Percentiles rank a stretch among this genome's conserved stretches.
Conservation (phyloP, 1,140 invertebrate species). For the Papilio dardanus region DNA sequence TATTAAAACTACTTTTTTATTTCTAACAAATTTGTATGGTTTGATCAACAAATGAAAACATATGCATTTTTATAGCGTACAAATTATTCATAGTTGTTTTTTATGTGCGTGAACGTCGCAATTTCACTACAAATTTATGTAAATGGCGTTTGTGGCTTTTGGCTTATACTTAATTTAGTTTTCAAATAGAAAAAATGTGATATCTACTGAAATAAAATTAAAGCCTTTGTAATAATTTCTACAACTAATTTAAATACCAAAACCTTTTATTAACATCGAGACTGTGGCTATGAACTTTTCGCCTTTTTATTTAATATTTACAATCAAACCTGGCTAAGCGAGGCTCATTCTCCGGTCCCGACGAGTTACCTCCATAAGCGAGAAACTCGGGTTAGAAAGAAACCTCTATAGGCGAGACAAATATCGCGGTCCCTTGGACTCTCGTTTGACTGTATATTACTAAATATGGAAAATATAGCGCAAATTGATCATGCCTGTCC, state of each 20-base stretch:
- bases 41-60: constrained; percentile 9
- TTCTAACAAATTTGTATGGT: background rate
- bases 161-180: constrained; percentile 16
- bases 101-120: constrained; percentile 23
- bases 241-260: too few relatives aligned
- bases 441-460: too few relatives aligned
- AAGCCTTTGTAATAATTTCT: too few relatives aligned
- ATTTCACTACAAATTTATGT: constrained; percentile 15
- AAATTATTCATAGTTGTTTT: constrained; percentile 28
- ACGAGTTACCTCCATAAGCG: too few relatives aligned
- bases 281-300: background rate
- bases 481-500: background rate
- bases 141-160: constrained; percentile 11
- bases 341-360: too few relatives aligned
- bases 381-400: too few relatives aligned
- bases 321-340: too few relatives aligned
- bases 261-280: too few relatives aligned
- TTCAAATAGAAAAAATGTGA: background rate
- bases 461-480: background rate
- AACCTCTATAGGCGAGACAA: too few relatives aligned
- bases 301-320: too few relatives aligned
- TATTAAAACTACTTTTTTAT: background rate
- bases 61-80: constrained; percentile 20
- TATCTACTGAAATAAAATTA: background rate
- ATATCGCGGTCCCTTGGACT: too few relatives aligned